These are phyloP conservation scores for Xanthorhoe spadicearia DNA, from an alignment of 2,888 invertebrate genomes.

Conservation along the genomic window DNA sequence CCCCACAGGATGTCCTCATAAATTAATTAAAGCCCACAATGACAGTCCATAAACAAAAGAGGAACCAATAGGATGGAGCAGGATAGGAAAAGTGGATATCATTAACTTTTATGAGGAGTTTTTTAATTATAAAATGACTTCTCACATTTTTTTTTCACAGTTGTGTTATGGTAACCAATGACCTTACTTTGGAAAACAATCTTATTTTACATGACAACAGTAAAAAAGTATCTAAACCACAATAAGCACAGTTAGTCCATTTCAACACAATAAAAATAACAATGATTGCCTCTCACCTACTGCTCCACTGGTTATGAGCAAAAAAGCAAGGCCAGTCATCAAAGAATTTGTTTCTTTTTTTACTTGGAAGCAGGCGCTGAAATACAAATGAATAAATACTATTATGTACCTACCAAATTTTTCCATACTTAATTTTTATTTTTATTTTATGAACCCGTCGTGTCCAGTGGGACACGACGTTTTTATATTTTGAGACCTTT, in stretches of 20 bases:
- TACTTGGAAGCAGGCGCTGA: conserved; percentile 75
- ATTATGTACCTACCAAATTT: too few species aligned
- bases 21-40: background rate
- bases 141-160: too few species aligned
- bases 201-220: background rate
- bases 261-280: conserved; percentile 47
- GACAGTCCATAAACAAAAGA: background rate
- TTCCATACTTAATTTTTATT: too few species aligned
- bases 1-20: conserved; percentile 11
- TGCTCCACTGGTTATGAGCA: conserved; percentile 75
- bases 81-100: background rate
- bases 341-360: conserved; percentile 71
- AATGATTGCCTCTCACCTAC: conserved; percentile 72
- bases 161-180: too few species aligned
- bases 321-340: conserved; percentile 76
- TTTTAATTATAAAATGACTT: too few species aligned
- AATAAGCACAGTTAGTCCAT: conserved; percentile 26
- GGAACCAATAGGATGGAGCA: background rate
- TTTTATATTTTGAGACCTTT: too few species aligned
- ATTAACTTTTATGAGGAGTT: too few species aligned
- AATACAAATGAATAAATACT: conserved; percentile 46
- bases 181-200: too few species aligned
- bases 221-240: background rate
- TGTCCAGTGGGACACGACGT: too few species aligned
- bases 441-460: too few species aligned